These are phyloP conservation scores for Drosophila pseudotalamancana DNA, from an alignment of 2,888 invertebrate species.

Conservation along the genomic window DNA sequence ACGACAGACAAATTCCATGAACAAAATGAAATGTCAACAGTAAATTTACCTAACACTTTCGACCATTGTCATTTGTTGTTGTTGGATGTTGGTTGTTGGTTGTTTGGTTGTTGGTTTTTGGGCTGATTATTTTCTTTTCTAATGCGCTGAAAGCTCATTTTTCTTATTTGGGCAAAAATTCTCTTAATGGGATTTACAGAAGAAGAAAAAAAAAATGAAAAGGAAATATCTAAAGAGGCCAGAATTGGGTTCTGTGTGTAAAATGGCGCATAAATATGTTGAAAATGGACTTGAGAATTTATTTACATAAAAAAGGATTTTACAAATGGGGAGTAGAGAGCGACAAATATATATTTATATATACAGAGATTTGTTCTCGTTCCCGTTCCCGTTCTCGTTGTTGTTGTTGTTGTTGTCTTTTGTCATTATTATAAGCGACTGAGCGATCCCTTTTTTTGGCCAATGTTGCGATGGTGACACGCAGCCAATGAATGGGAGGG, in stretches of 20 bases:
- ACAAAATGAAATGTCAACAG: conserved; percentile 79
- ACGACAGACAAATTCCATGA: conserved; percentile 68
- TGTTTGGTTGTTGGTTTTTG: conserved; percentile 50
- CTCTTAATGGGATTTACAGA: conserved; percentile 74
- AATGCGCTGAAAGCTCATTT: conserved; percentile 78
- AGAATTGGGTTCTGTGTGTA: conserved; percentile 58
- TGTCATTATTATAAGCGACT: conserved; percentile 78
- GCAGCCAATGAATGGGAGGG: conserved; percentile 32
- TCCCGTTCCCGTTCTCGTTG: conserved; percentile 25
- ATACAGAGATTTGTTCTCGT: conserved; percentile 59
- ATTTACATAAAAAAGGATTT: conserved; percentile 77
- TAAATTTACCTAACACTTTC: conserved; percentile 75
- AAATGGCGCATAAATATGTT: conserved; percentile 80
- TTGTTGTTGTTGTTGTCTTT: conserved; percentile 45
- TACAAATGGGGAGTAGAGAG: conserved; percentile 69
- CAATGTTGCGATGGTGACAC: conserved; percentile 59
- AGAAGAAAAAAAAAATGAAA: not conserved
- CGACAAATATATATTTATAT: conserved; percentile 30
- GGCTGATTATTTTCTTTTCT: conserved; percentile 77
- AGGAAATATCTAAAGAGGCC: conserved; percentile 55
- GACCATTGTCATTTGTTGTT: conserved; percentile 56
- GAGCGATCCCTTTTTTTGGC: conserved; percentile 65
- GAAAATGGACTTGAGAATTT: conserved; percentile 78
- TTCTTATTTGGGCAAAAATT: conserved; percentile 75
- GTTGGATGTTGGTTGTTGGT: conserved; percentile 20